Evolutionary conservation across 2,797 vertebrate species (phyloP).

Genomic region (Thaleichthys pacificus): DNA sequence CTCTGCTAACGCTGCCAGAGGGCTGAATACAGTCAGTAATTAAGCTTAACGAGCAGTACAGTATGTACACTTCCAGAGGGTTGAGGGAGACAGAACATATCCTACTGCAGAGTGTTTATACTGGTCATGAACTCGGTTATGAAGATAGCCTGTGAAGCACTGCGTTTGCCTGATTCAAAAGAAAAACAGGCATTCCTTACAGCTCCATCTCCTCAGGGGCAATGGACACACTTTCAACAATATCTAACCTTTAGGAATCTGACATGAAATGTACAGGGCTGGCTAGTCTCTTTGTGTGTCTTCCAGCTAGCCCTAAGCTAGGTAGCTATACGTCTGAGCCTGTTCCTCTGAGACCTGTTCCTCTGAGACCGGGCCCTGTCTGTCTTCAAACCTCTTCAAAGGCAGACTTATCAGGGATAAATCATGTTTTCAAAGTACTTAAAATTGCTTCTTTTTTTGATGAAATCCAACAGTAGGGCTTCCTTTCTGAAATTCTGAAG

Average conservation of each 20-base stretch:
- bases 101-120: too few species aligned
- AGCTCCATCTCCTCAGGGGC: neutral
- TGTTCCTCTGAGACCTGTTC: neutral
- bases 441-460: neutral
- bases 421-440: neutral
- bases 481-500: neutral
- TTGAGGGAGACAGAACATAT: too few species aligned
- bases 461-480: neutral
- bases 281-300: neutral
- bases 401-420: neutral
- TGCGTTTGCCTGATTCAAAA: too few species aligned
- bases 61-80: too few species aligned
- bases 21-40: too few species aligned
- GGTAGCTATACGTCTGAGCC: neutral
- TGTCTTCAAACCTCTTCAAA: neutral
- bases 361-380: neutral
- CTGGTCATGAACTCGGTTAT: too few species aligned
- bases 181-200: too few species aligned
- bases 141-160: too few species aligned
- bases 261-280: neutral
- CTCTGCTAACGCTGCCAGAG: too few species aligned
- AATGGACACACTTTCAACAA: neutral
- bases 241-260: neutral
- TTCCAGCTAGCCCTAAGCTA: neutral
- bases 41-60: too few species aligned